phyloP scores from a whole-genome alignment of 2,113 vertebrate species.

The Passer montanus region DNA sequence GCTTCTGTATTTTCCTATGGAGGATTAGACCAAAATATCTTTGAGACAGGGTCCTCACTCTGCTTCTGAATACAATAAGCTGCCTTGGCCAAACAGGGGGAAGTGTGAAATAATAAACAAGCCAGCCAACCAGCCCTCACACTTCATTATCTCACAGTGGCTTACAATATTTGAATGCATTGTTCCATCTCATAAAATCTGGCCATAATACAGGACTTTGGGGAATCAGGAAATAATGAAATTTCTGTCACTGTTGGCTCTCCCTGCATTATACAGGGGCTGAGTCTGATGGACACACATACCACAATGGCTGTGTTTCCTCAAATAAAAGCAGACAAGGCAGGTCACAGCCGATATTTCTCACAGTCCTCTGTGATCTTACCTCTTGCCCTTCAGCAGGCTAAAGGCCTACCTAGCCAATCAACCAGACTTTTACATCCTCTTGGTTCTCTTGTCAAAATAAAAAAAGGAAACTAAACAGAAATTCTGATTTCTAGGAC shows the following conservation, averaged over 20 bases:
- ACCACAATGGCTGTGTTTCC: neutral
- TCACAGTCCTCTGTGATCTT: neutral
- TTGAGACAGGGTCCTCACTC: neutral
- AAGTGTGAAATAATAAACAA: constrained; percentile 43
- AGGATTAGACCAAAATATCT: neutral
- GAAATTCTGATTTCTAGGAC: neutral
- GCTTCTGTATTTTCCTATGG: neutral
- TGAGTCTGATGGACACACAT: neutral
- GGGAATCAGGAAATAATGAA: constrained; percentile 36
- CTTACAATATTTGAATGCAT: constrained; percentile 21
- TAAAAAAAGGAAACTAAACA: neutral
- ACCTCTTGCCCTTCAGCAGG: neutral
- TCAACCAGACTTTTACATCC: neutral
- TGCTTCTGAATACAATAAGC: neutral
- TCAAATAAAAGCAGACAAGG: neutral
- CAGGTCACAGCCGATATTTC: neutral
- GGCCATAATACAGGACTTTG: neutral
- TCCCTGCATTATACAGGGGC: neutral
- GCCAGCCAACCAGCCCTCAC: neutral
- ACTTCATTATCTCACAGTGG: constrained; percentile 18
- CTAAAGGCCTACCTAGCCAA: neutral
- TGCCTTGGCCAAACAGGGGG: neutral
- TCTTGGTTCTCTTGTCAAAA: neutral
- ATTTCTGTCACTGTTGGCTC: constrained; percentile 4
- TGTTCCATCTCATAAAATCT: constrained; percentile 45